Conservation (phyloP, 37 sponge, comb jelly and placozoan genomes). For the Amphimedon queenslandica region DNA sequence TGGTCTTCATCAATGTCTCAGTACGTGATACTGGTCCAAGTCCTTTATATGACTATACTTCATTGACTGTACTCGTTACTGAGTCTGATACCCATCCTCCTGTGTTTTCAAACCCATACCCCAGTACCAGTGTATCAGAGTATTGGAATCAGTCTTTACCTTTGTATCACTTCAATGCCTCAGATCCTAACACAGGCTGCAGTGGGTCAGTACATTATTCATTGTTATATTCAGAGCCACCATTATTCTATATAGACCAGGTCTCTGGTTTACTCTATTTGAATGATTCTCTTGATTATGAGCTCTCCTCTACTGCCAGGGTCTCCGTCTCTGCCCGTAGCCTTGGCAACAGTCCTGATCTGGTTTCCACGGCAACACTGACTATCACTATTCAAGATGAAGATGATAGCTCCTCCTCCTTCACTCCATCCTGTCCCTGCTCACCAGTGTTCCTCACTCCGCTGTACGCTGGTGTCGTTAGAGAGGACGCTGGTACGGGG, state of each 20-base stretch:
- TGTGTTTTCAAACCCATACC: slow-evolving; percentile 15
- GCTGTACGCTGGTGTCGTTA: slow-evolving; percentile 28
- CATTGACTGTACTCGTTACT: slow-evolving; percentile 24
- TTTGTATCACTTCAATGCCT: slow-evolving; percentile 56
- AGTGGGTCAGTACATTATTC: slow-evolving; percentile 44
- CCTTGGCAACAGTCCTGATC: slow-evolving; percentile 1
- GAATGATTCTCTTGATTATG: slow-evolving; percentile 47
- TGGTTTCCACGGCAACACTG: slow-evolving; percentile 5
- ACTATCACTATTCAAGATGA: slow-evolving; percentile 26
- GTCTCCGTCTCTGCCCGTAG: slow-evolving; percentile 55
- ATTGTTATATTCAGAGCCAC: slow-evolving; percentile 40
- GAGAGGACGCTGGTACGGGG: slow-evolving; percentile 22
- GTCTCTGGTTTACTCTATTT: slow-evolving; percentile 54
- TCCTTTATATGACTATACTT: neutral
- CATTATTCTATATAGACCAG: slow-evolving; percentile 45
- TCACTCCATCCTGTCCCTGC: too few species aligned
- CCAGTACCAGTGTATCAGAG: slow-evolving; percentile 30
- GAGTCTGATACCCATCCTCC: slow-evolving; percentile 59
- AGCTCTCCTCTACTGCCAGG: slow-evolving; percentile 14
- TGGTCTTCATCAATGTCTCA: slow-evolving; percentile 14
- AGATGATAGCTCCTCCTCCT: slow-evolving; percentile 43
- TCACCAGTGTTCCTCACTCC: slow-evolving; percentile 30
- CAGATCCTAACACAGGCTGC: slow-evolving; percentile 51
- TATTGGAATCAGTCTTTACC: neutral
- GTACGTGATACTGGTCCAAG: slow-evolving; percentile 37